A percentile compares a stretch with the other conserved stretches of the same genome.
Evolutionary conservation across 2,797 vertebrate species (phyloP).

Genomic region (Rhinogobio ventralis): DNA sequence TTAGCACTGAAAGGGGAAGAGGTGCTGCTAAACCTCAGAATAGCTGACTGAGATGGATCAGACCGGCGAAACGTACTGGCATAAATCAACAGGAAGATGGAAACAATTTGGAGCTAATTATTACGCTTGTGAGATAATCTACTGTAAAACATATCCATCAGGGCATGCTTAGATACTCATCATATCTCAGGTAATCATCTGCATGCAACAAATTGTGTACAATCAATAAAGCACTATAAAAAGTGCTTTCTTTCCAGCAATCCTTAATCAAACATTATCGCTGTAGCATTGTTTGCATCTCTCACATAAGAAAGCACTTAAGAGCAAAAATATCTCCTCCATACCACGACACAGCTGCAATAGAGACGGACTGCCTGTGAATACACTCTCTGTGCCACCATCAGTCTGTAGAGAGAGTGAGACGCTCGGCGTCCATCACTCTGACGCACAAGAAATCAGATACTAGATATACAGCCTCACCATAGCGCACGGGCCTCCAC

Average conservation of each 20-base stretch:
- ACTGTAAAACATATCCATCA: background rate
- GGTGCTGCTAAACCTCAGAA: constrained; percentile 55
- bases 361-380: constrained; percentile 29
- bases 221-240: constrained; percentile 12
- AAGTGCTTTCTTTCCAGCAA: background rate
- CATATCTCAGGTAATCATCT: constrained; percentile 5
- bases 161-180: background rate
- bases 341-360: constrained; percentile 12
- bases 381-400: constrained; percentile 56
- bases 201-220: constrained; percentile 7
- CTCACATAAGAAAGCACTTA: constrained; percentile 16
- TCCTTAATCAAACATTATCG: constrained; percentile 19
- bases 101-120: constrained; percentile 10
- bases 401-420: constrained; percentile 51
- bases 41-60: constrained; percentile 59
- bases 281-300: background rate
- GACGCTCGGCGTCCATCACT: constrained; percentile 43
- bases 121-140: background rate
- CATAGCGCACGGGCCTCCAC: constrained; percentile 14
- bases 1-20: constrained; percentile 47
- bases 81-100: constrained; percentile 34
- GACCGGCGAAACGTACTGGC: constrained; percentile 22
- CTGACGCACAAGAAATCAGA: constrained; percentile 65
- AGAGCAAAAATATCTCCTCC: constrained; percentile 10
- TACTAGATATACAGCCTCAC: constrained; percentile 54